Percentiles rank a stretch among this genome's conserved stretches.
These are phyloP conservation scores for Microcebus tavaratra DNA, from an alignment of 2,113 vertebrate species.

Conservation along the genomic window DNA sequence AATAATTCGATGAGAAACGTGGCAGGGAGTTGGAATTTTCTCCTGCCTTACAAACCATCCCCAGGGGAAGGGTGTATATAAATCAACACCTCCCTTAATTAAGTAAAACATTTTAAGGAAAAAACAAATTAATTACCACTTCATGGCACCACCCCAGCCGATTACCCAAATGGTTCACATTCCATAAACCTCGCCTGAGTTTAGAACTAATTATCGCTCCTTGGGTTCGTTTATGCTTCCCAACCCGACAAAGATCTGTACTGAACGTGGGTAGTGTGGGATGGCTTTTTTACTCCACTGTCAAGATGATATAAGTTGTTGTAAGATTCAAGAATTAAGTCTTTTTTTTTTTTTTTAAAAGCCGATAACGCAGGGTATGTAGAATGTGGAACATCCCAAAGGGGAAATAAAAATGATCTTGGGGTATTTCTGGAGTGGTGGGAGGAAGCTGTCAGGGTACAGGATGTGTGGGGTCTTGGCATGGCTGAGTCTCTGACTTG, in stretches of 20 bases:
- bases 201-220: constrained; percentile 83
- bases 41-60: constrained; percentile 78
- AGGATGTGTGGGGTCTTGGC: no score
- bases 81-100: constrained; percentile 88
- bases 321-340: neutral
- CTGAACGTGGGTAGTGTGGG: neutral
- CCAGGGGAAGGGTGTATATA: constrained; percentile 79
- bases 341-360: neutral
- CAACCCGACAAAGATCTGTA: constrained; percentile 68
- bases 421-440: no score
- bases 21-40: constrained; percentile 68
- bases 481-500: no score
- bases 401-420: no score
- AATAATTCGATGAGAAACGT: constrained; percentile 79
- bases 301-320: constrained; percentile 3
- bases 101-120: constrained; percentile 86
- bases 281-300: neutral
- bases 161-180: constrained; percentile 83
- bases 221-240: constrained; percentile 78
- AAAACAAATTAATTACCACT: constrained; percentile 85
- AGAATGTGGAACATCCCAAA: no score
- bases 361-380: no score
- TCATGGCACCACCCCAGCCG: constrained; percentile 80
- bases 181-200: constrained; percentile 77
- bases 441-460: no score